A percentile compares a stretch with the other conserved stretches of the same genome.
These are phyloP conservation scores for Amazona finschi DNA, from an alignment of 2,797 vertebrate genomes.

Conservation along the genomic window DNA sequence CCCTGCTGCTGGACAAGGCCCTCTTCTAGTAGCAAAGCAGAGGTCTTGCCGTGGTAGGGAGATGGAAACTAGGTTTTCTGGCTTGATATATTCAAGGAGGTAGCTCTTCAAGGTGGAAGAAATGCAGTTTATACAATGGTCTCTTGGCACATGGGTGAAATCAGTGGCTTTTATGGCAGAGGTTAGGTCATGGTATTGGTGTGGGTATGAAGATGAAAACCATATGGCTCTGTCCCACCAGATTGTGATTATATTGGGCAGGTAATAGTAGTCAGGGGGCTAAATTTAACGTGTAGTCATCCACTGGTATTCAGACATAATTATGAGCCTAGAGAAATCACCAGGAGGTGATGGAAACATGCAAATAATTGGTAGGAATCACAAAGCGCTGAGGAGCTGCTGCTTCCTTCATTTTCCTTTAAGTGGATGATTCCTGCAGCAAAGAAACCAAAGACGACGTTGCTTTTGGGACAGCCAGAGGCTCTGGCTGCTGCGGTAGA, in stretches of 20 bases:
- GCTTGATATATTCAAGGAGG: neutral
- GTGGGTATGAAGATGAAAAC: neutral
- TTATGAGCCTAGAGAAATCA: neutral
- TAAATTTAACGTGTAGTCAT: neutral
- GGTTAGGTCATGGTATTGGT: neutral
- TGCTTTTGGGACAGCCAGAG: neutral
- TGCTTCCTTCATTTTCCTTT: neutral
- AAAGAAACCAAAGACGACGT: neutral
- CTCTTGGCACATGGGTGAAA: neutral
- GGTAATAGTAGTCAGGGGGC: neutral
- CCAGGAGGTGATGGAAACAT: neutral
- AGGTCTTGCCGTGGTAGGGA: accelerated
- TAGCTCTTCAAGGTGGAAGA: neutral
- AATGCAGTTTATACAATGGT: neutral
- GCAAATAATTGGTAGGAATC: neutral
- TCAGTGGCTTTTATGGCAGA: neutral
- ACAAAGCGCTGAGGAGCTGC: neutral
- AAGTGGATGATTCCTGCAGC: neutral
- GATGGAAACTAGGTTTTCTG: neutral
- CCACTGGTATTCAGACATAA: neutral
- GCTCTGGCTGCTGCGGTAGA: neutral
- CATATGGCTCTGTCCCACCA: neutral
- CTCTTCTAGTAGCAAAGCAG: neutral
- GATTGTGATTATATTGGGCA: neutral
- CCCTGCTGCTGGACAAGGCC: neutral